Percentiles rank a stretch among this genome's conserved stretches.
Conservation (phyloP, 2,797 vertebrate species). For the Gymnodraco acuticeps region DNA sequence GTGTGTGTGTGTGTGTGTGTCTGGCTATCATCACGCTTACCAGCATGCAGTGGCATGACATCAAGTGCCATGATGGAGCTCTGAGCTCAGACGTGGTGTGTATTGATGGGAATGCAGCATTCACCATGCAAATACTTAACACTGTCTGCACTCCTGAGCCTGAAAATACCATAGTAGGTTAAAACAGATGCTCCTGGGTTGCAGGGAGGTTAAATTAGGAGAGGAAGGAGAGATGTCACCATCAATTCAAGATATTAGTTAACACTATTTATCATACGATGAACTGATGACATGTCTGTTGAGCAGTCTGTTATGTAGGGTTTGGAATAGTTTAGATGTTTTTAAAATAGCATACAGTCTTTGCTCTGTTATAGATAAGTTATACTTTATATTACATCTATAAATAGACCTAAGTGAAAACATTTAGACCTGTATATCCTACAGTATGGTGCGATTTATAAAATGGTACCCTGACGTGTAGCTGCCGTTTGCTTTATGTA, state of each 20-base stretch:
- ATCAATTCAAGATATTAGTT: background rate
- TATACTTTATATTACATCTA: no score
- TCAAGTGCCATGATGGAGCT: conserved; percentile 71
- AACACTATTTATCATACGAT: background rate
- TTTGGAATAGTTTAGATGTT: background rate
- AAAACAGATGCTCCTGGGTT: conserved; percentile 24
- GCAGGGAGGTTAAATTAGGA: conserved; percentile 1
- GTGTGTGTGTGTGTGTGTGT: conserved; percentile 56
- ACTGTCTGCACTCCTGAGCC: conserved; percentile 49
- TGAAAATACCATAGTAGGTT: conserved; percentile 66
- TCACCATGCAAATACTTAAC: conserved; percentile 63
- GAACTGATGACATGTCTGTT: background rate
- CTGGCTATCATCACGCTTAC: conserved; percentile 56
- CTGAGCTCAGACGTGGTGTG: conserved; percentile 82
- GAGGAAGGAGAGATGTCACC: background rate
- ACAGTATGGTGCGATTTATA: no score
- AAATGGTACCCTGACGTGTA: no score
- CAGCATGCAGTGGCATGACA: conserved; percentile 69
- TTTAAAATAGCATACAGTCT: background rate
- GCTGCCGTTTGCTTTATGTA: no score
- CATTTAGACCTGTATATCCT: no score
- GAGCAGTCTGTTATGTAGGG: background rate
- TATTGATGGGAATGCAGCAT: conserved; percentile 68
- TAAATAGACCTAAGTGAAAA: no score
- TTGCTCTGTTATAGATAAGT: no score